Evolutionary conservation across 2,797 vertebrate genomes (phyloP).

Genomic region (Monodelphis domestica): DNA sequence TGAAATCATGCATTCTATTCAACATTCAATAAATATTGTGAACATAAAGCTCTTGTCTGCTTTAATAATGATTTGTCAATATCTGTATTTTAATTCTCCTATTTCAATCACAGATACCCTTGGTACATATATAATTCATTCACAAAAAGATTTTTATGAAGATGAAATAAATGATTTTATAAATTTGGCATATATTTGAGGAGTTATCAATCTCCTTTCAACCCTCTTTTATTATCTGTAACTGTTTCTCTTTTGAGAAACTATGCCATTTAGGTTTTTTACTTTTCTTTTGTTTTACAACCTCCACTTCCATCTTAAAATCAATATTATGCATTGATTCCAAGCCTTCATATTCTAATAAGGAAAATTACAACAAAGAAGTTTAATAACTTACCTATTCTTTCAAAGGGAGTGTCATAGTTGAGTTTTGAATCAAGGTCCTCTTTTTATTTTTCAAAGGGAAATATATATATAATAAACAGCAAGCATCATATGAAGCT

Average conservation of each 20-base stretch:
- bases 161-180: neutral
- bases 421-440: neutral
- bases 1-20: neutral
- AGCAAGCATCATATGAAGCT: too few species aligned
- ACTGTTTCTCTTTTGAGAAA: neutral
- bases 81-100: neutral
- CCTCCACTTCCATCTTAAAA: too few species aligned
- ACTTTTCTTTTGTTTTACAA: neutral
- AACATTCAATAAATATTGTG: neutral
- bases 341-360: too few species aligned
- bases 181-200: neutral
- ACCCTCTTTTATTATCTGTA: neutral
- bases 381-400: neutral
- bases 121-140: neutral
- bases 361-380: neutral
- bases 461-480: too few species aligned
- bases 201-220: neutral
- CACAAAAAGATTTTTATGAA: neutral
- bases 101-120: neutral
- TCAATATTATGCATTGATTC: too few species aligned
- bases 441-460: too few species aligned
- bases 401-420: neutral
- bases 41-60: neutral
- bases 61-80: neutral
- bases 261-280: neutral